Evolutionary conservation across 2,797 vertebrate genomes (phyloP), one percentile per base, ranked within the genome.

Genomic region (Sphenodon punctatus): DNA sequence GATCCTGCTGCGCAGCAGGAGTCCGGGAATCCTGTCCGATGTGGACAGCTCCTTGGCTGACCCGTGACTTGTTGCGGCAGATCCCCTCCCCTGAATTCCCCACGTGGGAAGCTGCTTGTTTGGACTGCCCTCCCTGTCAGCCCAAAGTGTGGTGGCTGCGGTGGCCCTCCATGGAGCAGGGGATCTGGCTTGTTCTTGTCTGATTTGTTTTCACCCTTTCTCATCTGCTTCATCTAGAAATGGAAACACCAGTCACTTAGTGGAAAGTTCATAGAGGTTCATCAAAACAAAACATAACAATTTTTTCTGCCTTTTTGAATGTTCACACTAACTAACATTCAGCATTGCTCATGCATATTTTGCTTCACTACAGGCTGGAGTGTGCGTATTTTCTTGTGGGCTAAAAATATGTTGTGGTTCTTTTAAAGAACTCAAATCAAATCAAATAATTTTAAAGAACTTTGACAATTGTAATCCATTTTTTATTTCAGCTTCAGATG

Each of bases 401-500:
- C 36, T 75, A 2, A 60, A 45, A 84, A 68, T 73, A 30, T 25
- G 49, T 10, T 16, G 14, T 6, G 0, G 10, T 67, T 69, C 23
- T 43, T 30, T 39, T 36, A 39, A 39, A 60, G 8, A 48, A 48
- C n/a, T n/a, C n/a, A n/a, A n/a, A n/a, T n/a, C n/a, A n/a, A n/a
- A n/a, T n/a, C n/a, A n/a, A n/a, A n/a, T n/a, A n/a, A n/a, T n/a
- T n/a, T n/a, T n/a, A n/a, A n/a, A n/a, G n/a, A n/a, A n/a, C n/a
- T 10, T n/a, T 90, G 69, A 68, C 20, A 83, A 8, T 82, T 84
- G 53, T 77, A 81, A 36, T 90, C 77, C 73, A 4, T 42, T 77
- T 90, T 88, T 76, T 87, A 86, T 96, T 95, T 86, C 93, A 96
- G 94, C 85, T 92, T 82, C 92, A 76, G 74, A 84, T 76, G 92